Evolutionary conservation across 2,113 vertebrate species (phyloP).

Genomic region (Pionites leucogaster): DNA sequence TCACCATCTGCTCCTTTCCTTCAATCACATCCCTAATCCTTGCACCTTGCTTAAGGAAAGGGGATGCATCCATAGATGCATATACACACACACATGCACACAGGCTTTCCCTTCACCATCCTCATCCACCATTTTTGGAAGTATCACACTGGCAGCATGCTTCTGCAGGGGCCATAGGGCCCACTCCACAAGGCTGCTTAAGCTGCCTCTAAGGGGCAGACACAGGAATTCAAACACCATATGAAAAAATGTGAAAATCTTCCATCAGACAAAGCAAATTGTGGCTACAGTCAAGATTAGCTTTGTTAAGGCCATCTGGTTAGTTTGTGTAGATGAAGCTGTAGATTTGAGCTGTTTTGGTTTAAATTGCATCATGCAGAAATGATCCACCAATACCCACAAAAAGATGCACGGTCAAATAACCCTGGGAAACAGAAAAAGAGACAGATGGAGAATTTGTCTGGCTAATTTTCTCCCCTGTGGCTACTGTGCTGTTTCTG

Average conservation of each 20-base stretch:
- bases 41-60: not conserved
- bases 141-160: not conserved
- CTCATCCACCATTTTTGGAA: not conserved
- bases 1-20: not conserved
- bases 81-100: not conserved
- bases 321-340: not conserved
- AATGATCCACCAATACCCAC: not conserved
- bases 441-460: slow-evolving; percentile 51
- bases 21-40: not conserved
- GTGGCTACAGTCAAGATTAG: not conserved
- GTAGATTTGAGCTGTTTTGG: not conserved
- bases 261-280: not conserved
- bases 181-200: not conserved
- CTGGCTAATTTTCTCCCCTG: slow-evolving; percentile 56
- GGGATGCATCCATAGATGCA: not conserved
- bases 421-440: slow-evolving; percentile 10
- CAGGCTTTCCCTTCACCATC: not conserved
- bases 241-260: not conserved
- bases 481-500: slow-evolving; percentile 45
- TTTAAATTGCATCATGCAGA: not conserved
- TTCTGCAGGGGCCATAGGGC: not conserved
- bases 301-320: not conserved
- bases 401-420: slow-evolving; percentile 29
- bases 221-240: not conserved
- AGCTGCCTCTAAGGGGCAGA: not conserved